Evolutionary conservation across 2,888 invertebrate genomes (phyloP).

Genomic region (Abrostola triplasia): DNA sequence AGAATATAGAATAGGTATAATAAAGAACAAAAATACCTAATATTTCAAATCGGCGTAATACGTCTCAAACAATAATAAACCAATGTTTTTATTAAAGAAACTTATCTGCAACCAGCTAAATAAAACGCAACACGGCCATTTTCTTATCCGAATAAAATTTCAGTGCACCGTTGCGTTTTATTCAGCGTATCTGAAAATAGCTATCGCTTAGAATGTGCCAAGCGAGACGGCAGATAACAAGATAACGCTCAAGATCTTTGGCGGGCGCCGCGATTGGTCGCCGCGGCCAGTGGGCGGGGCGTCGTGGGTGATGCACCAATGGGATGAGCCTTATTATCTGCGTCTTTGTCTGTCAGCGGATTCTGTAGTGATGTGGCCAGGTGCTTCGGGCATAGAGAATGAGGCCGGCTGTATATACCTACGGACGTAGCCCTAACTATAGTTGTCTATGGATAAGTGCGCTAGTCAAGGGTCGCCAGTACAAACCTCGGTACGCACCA

Average conservation of each 20-base stretch:
- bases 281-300: constrained; percentile 80
- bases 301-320: constrained; percentile 88
- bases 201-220: constrained; percentile 69
- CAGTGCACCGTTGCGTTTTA: constrained; percentile 47
- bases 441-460: constrained; percentile 8
- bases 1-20: no score
- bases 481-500: no score
- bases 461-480: no score
- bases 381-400: constrained; percentile 61
- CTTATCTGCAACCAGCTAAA: constrained; percentile 6
- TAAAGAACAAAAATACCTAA: background rate
- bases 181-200: constrained; percentile 78
- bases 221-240: constrained; percentile 88
- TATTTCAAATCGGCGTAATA: constrained; percentile 1
- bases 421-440: constrained; percentile 25
- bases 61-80: background rate
- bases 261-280: constrained; percentile 79
- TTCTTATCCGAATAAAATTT: constrained; percentile 46
- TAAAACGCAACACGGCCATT: constrained; percentile 35
- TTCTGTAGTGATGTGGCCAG: constrained; percentile 76
- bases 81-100: background rate
- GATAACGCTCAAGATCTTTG: constrained; percentile 89
- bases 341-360: constrained; percentile 88
- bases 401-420: constrained; percentile 39
- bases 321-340: constrained; percentile 87